Percentiles rank a stretch among this genome's conserved stretches.
phyloP scores from a whole-genome alignment of 2,797 vertebrate genomes.

The Threskiornis aethiopicus region DNA sequence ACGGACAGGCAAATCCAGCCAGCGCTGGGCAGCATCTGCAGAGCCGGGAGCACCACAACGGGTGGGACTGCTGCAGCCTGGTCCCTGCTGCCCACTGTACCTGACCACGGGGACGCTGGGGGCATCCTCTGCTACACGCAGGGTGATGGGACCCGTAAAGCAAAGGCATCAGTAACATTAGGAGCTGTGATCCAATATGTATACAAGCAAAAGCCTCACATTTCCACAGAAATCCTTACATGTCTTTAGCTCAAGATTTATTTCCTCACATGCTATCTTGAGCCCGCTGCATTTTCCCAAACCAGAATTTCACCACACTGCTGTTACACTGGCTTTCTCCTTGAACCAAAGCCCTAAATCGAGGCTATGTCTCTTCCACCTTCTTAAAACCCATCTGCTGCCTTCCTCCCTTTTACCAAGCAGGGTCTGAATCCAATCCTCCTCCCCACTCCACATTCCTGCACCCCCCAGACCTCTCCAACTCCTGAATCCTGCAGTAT shows the following conservation, averaged over 20 bases:
- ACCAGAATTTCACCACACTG: no score
- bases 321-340: not conserved
- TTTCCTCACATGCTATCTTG: not conserved
- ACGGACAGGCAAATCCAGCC: rapidly evolving
- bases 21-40: no score
- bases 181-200: rapidly evolving
- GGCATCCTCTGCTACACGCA: rapidly evolving
- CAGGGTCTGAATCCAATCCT: not conserved
- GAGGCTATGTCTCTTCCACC: not conserved
- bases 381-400: not conserved
- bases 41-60: not conserved
- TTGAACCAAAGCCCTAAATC: not conserved
- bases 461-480: no score
- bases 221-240: not conserved
- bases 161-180: rapidly evolving
- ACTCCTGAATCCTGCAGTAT: not conserved
- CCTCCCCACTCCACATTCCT: not conserved
- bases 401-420: not conserved
- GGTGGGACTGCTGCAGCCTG: no score
- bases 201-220: rapidly evolving
- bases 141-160: rapidly evolving
- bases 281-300: not conserved
- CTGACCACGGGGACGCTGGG: no score
- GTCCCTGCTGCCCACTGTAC: no score
- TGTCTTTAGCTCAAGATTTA: not conserved